phyloP scores from a whole-genome alignment of 2,888 invertebrate genomes.

The Pegoplata infirma region DNA sequence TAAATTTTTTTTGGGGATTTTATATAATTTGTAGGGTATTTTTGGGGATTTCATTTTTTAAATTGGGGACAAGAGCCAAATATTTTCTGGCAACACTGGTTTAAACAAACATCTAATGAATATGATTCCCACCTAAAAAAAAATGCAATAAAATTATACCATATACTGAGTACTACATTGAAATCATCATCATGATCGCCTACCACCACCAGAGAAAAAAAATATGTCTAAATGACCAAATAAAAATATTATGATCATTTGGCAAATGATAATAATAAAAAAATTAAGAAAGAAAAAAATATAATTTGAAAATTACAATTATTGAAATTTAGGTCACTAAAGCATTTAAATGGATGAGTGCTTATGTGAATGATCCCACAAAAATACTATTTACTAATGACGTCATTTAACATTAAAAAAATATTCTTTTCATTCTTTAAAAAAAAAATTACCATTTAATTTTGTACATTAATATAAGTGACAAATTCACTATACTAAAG shows the following conservation, averaged over 20 bases:
- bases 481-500: conserved; percentile 13
- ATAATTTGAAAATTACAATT: conserved; percentile 37
- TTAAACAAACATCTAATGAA: no score
- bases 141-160: background rate
- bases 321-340: conserved; percentile 26
- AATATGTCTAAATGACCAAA: background rate
- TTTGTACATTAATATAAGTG: conserved; percentile 6
- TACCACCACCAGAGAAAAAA: background rate
- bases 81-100: no score
- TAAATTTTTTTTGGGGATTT: no score
- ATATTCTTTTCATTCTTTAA: no score
- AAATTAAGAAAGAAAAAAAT: background rate
- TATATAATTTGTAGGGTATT: no score
- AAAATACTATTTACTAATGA: background rate
- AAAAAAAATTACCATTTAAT: background rate
- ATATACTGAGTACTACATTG: background rate
- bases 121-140: background rate
- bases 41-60: no score
- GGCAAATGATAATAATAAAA: conserved; percentile 10
- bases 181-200: background rate
- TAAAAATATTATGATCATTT: background rate
- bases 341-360: conserved; percentile 21
- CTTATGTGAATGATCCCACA: conserved; percentile 18
- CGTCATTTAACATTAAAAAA: background rate
- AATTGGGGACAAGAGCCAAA: no score